These are phyloP conservation scores for Stichodactyla mertensii DNA, from an alignment of 64 coral and sea anemone species.

Conservation along the genomic window DNA sequence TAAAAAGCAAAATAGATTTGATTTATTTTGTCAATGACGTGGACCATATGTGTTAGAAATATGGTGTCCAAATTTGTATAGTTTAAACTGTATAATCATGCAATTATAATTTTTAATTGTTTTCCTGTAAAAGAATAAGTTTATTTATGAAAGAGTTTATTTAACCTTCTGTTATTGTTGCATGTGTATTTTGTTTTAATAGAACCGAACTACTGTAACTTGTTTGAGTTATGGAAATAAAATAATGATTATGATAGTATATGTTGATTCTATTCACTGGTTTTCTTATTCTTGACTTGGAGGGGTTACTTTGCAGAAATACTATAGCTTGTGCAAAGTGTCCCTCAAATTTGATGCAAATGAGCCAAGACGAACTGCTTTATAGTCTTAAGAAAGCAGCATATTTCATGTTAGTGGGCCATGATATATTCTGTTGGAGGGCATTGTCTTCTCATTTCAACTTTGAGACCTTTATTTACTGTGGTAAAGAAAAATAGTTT, in stretches of 20 bases:
- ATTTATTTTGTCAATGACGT: background rate
- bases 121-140: background rate
- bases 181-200: background rate
- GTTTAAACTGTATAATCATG: background rate
- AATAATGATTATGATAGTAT: background rate
- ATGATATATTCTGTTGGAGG: too few species aligned
- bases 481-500: too few species aligned
- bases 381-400: too few species aligned
- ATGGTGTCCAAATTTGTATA: background rate
- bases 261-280: too few species aligned
- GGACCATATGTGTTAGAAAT: background rate
- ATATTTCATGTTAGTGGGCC: too few species aligned
- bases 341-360: too few species aligned
- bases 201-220: background rate
- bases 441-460: too few species aligned
- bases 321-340: too few species aligned
- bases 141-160: background rate
- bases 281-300: too few species aligned
- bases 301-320: too few species aligned
- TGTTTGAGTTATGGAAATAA: background rate
- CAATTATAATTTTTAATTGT: background rate
- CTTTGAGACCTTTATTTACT: too few species aligned
- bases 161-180: background rate
- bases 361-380: too few species aligned
- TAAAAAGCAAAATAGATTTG: background rate